These are phyloP conservation scores for Agriotes lineatus DNA, from an alignment of 2,888 invertebrate species.

Conservation along the genomic window DNA sequence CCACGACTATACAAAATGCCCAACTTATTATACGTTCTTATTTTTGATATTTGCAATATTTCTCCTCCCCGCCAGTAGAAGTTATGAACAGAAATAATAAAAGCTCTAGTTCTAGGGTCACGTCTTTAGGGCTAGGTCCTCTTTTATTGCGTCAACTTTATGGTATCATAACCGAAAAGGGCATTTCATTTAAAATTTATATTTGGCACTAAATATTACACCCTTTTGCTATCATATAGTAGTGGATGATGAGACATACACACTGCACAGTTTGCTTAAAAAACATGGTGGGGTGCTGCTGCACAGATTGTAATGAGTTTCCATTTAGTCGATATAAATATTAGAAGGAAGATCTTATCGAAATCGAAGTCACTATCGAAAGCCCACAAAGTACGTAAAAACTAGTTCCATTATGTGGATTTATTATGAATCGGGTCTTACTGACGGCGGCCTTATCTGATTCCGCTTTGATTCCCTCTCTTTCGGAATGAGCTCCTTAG, in stretches of 20 bases:
- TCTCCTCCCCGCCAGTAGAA: not conserved
- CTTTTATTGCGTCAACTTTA: slow-evolving; percentile 1
- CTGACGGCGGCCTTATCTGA: slow-evolving; percentile 17
- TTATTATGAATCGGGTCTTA: slow-evolving; percentile 28
- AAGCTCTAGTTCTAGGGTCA: slow-evolving; percentile 9
- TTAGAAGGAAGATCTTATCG: slow-evolving; percentile 14
- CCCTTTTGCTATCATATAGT: too few relatives aligned
- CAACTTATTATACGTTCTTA: too few relatives aligned
- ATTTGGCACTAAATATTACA: too few relatives aligned
- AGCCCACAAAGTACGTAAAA: slow-evolving; percentile 20
- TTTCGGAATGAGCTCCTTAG: slow-evolving; percentile 13
- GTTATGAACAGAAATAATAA: slow-evolving; percentile 14
- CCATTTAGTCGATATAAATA: slow-evolving; percentile 25
- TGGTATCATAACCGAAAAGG: not conserved
- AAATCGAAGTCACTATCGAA: slow-evolving; percentile 17
- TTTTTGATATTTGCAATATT: too few relatives aligned
- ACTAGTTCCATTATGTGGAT: slow-evolving; percentile 33
- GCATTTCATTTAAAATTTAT: not conserved
- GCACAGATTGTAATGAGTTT: not conserved
- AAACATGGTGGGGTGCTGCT: too few relatives aligned
- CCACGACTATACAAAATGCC: too few relatives aligned
- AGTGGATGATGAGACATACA: too few relatives aligned
- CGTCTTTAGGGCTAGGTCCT: not conserved
- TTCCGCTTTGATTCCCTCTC: slow-evolving; percentile 16
- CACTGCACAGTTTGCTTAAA: too few relatives aligned